Evolutionary conservation across 2,113 vertebrate genomes (phyloP).

Genomic region (Chlamydotis undulata): DNA sequence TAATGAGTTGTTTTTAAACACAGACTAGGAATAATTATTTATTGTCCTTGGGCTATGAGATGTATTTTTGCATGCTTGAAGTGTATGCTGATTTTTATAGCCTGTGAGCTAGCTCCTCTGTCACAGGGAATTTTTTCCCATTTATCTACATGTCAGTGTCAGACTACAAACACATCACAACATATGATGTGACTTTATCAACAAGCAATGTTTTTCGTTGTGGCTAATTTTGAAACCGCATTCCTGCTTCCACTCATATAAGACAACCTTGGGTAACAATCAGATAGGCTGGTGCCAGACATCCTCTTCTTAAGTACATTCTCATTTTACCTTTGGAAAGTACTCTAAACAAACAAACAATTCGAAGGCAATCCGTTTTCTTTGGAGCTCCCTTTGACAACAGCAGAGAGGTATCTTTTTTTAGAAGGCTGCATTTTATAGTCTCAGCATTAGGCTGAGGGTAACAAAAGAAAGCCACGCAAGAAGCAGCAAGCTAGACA

Average conservation of each 20-base stretch:
- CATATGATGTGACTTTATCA: constrained; percentile 16
- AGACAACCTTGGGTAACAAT: constrained; percentile 31
- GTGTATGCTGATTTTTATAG: background rate
- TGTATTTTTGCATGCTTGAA: constrained; percentile 19
- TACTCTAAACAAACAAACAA: constrained; percentile 52
- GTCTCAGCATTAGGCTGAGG: background rate
- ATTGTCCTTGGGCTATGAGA: background rate
- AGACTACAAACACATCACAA: constrained; percentile 23
- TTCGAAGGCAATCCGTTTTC: background rate
- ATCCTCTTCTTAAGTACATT: constrained; percentile 6
- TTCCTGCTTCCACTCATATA: constrained; percentile 35
- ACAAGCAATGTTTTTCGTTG: background rate
- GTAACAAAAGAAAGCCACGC: background rate
- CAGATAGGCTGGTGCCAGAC: constrained; percentile 43
- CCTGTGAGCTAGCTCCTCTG: background rate
- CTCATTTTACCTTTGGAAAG: constrained; percentile 55
- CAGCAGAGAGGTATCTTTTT: background rate
- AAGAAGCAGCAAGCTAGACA: background rate
- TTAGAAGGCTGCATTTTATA: background rate
- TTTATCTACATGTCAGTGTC: constrained; percentile 8
- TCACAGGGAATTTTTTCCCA: background rate
- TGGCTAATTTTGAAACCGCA: constrained; percentile 47
- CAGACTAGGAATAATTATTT: constrained; percentile 28
- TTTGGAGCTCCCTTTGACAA: background rate
- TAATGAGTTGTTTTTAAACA: constrained; percentile 48